These are phyloP conservation scores for Calliscelio sp. DNA, from an alignment of 2,888 invertebrate species.

Conservation along the genomic window DNA sequence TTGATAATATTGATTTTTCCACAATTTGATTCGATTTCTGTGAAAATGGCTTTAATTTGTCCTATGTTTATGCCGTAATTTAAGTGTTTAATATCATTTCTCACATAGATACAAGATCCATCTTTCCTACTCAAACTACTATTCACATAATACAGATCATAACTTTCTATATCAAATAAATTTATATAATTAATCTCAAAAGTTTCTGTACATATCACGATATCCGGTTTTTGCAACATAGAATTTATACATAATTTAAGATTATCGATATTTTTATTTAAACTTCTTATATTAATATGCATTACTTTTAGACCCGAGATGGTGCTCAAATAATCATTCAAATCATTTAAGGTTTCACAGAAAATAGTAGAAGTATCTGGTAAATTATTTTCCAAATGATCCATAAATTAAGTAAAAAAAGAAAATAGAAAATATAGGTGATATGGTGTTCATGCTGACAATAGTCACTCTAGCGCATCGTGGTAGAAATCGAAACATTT, in stretches of 20 bases:
- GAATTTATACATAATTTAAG: slow-evolving; percentile 11
- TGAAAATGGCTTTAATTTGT: not conserved
- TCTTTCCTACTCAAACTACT: slow-evolving; percentile 4
- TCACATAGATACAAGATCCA: slow-evolving; percentile 2
- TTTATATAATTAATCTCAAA: not conserved
- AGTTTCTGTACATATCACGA: slow-evolving; percentile 15
- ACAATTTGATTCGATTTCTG: not conserved
- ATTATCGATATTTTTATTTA: not conserved
- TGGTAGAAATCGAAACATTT: slow-evolving; percentile 12
- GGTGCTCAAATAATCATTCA: not conserved
- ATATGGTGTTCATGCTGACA: not conserved
- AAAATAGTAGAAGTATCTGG: not conserved
- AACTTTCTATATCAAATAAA: not conserved
- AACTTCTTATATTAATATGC: slow-evolving; percentile 22
- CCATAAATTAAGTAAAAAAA: not conserved
- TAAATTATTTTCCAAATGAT: slow-evolving; percentile 3
- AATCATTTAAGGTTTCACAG: not conserved
- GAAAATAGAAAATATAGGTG: not conserved
- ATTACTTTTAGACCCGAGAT: slow-evolving; percentile 13
- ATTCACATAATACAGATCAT: not conserved
- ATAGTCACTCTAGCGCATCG: not conserved
- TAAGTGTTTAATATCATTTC: not conserved
- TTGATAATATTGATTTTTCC: not conserved
- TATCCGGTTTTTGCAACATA: not conserved
- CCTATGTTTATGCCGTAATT: not conserved